Evolutionary conservation across 2,888 invertebrate genomes (phyloP).

Genomic region (Orchestes rusci): DNA sequence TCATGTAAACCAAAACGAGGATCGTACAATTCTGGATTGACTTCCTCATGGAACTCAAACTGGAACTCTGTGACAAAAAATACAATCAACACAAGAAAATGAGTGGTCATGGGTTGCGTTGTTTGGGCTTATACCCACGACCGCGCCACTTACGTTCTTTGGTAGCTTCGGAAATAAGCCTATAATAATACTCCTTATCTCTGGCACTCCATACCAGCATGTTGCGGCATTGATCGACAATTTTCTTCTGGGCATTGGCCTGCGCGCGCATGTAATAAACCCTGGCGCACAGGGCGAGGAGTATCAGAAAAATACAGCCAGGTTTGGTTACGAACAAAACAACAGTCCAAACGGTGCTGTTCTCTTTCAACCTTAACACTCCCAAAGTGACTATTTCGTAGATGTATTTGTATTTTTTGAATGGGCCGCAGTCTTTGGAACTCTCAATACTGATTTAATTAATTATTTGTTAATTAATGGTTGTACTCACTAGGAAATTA

Average conservation of each 20-base stretch:
- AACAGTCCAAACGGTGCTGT: slow-evolving; percentile 43
- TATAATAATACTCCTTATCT: slow-evolving; percentile 63
- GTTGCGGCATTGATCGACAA: slow-evolving; percentile 54
- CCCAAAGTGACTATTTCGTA: slow-evolving; percentile 53
- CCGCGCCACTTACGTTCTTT: slow-evolving; percentile 47
- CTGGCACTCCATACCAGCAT: slow-evolving; percentile 60
- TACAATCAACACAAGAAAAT: too few relatives aligned
- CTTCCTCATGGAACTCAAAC: slow-evolving; percentile 25
- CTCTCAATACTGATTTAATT: slow-evolving; percentile 46
- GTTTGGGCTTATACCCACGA: too few relatives aligned
- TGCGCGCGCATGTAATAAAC: slow-evolving; percentile 59
- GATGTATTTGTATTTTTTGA: slow-evolving; percentile 49
- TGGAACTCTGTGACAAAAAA: too few relatives aligned
- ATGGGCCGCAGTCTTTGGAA: slow-evolving; percentile 56
- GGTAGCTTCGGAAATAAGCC: slow-evolving; percentile 54
- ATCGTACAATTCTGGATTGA: slow-evolving; percentile 12
- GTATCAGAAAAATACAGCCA: slow-evolving; percentile 53
- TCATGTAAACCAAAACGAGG: too few relatives aligned
- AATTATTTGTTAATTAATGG: background rate
- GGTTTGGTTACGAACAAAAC: slow-evolving; percentile 51
- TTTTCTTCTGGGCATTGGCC: slow-evolving; percentile 53
- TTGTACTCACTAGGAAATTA: slow-evolving; percentile 43
- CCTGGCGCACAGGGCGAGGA: slow-evolving; percentile 47
- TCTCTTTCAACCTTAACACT: slow-evolving; percentile 47
- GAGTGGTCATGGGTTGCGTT: too few relatives aligned